Percentiles rank a stretch among this genome's conserved stretches.
Conservation (phyloP, 2,113 vertebrate genomes). For the Montifringilla adamsi region DNA sequence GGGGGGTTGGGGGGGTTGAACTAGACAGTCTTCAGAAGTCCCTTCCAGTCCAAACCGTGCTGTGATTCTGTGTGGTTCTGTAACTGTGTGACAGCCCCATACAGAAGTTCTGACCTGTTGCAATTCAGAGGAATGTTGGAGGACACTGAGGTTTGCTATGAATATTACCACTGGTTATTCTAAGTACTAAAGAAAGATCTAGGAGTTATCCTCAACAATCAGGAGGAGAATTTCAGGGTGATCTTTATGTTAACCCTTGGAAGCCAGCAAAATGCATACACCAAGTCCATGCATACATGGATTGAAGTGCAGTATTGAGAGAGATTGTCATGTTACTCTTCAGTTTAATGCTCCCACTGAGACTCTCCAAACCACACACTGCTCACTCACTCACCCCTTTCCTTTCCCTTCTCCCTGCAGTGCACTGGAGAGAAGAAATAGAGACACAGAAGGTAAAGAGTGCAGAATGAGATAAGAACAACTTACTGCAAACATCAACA, state of each 20-base stretch:
- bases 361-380: not conserved
- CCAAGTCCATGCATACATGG: not conserved
- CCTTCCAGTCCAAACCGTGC: not conserved
- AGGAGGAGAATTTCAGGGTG: not conserved
- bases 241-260: not conserved
- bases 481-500: rapidly evolving
- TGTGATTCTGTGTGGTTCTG: not conserved
- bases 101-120: not conserved
- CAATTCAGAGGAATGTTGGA: not conserved
- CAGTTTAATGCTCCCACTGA: not conserved
- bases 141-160: not conserved
- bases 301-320: not conserved
- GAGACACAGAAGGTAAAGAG: not conserved
- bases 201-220: not conserved
- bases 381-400: rapidly evolving
- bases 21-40: not conserved
- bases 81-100: not conserved
- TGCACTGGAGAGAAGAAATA: not conserved
- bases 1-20: not conserved
- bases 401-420: not conserved
- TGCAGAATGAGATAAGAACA: not conserved
- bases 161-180: not conserved
- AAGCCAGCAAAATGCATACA: not conserved
- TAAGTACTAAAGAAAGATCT: not conserved
- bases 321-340: not conserved